Percentiles rank a stretch among this genome's conserved stretches.
These are phyloP conservation scores for Propithecus deckenii DNA, from an alignment of 2,797 vertebrate genomes.

Conservation along the genomic window DNA sequence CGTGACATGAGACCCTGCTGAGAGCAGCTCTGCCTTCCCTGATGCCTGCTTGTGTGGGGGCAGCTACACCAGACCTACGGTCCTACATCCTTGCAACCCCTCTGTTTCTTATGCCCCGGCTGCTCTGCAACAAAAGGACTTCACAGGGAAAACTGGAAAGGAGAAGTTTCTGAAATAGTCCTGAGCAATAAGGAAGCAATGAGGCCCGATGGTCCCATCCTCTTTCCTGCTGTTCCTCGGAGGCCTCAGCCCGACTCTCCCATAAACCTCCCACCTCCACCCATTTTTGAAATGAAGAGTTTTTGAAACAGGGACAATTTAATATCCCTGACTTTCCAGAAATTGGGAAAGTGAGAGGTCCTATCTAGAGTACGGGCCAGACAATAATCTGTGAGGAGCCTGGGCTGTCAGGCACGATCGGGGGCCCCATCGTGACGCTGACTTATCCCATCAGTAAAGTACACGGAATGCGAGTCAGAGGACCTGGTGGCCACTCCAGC, in stretches of 20 bases:
- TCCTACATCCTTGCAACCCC: neutral
- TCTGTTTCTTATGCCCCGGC: neutral
- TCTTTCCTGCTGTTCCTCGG: neutral
- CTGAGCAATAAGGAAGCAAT: neutral
- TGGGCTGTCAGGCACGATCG: neutral
- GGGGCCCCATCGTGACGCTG: neutral
- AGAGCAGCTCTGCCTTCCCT: neutral
- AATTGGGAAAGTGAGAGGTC: neutral
- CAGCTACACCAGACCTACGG: neutral
- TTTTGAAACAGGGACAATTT: neutral
- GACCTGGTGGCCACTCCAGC: neutral
- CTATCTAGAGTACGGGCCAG: neutral
- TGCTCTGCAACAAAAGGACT: neutral
- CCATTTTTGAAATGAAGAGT: conserved; percentile 18
- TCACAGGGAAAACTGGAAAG: conserved; percentile 37
- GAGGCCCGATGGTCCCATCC: neutral
- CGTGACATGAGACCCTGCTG: neutral
- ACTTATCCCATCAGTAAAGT: neutral
- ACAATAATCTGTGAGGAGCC: neutral
- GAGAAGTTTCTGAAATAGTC: conserved; percentile 59
- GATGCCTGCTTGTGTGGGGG: fast-evolving
- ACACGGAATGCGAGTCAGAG: neutral
- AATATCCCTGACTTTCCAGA: neutral
- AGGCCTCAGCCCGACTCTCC: neutral
- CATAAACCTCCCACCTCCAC: neutral